Base-by-base conservation (phyloP, 2,113 vertebrate genomes). In the Oreochromis tanganicae region DNA sequence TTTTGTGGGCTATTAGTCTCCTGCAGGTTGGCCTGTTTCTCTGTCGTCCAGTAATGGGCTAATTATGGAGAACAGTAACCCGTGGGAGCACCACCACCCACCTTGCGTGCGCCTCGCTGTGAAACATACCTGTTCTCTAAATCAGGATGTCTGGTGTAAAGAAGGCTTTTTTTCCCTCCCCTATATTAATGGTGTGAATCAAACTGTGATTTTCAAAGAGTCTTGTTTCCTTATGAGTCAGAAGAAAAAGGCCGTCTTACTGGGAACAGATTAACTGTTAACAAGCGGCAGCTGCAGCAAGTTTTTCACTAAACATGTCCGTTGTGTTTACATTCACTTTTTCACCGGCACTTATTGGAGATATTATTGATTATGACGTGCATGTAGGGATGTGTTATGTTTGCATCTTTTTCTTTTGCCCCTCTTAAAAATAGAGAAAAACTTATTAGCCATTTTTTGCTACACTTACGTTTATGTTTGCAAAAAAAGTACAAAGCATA, bases 31-130 rank as follows among this genome's bases (percentile, higher is more conserved):
- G 63, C 48, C 90, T 87, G 83, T 73, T 87, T 66, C 85, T 52
- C 89, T 91, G 84, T 89, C 83, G 86, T 84, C 79, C 75, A 46
- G 48, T 92, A 93, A 94, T 89, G 85, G 85, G 87, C 92, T 93
- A 87, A 92, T 93, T 93, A 95, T 87, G 93, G 88, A 80, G 88
- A 93, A 82, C 93, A 83, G 92, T 71, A 86, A 88, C 82, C 83
- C 10, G 9, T 61, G 68, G 82, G 80, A 87, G 89, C 36, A 24
- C 95, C 94, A 91, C 95, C 94, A 92, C 95, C 94, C 93, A 94
- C 91, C 83, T 85, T 34, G 84, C 34, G 55, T 29, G 1, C 4
- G 1, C 17, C n/a, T 3, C 3, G 1, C 81, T 82, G 82, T 41
- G 80, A 87, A 83, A 71, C 48, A 0, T 79, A 75, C 78, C 87